Evolutionary conservation across 64 coral and sea anemone species (phyloP).

Genomic region (Anthopleura sola): DNA sequence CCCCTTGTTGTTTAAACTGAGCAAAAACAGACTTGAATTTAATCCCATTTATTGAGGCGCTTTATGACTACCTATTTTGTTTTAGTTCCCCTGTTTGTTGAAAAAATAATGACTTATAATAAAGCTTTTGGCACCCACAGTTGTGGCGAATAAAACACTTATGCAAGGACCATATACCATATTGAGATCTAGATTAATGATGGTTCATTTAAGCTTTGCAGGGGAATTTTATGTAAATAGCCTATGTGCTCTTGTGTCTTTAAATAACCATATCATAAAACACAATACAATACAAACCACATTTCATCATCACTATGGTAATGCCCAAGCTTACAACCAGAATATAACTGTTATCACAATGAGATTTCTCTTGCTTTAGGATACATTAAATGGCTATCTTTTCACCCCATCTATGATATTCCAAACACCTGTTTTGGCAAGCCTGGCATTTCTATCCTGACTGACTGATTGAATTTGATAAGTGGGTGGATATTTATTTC

Average conservation of each 20-base stretch:
- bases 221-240: background rate
- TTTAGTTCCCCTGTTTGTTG: background rate
- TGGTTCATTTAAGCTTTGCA: background rate
- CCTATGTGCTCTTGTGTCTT: background rate
- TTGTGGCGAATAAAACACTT: background rate
- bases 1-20: too few relatives aligned
- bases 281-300: background rate
- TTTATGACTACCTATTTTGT: too few relatives aligned
- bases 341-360: background rate
- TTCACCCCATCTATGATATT: background rate
- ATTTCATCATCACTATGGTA: background rate
- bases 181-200: background rate
- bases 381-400: background rate
- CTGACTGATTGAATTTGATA: background rate
- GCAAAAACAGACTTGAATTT: too few relatives aligned
- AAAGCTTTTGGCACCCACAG: background rate
- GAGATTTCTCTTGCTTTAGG: background rate
- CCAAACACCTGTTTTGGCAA: background rate
- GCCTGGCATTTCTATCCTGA: too few relatives aligned
- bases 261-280: background rate
- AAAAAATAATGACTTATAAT: background rate
- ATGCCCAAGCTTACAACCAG: background rate
- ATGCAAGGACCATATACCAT: background rate
- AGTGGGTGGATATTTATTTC: background rate
- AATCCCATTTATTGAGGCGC: too few relatives aligned